Percentiles rank a stretch among this genome's conserved stretches.
Conservation (phyloP, 2,113 vertebrate species). For the Seriola aureovittata region DNA sequence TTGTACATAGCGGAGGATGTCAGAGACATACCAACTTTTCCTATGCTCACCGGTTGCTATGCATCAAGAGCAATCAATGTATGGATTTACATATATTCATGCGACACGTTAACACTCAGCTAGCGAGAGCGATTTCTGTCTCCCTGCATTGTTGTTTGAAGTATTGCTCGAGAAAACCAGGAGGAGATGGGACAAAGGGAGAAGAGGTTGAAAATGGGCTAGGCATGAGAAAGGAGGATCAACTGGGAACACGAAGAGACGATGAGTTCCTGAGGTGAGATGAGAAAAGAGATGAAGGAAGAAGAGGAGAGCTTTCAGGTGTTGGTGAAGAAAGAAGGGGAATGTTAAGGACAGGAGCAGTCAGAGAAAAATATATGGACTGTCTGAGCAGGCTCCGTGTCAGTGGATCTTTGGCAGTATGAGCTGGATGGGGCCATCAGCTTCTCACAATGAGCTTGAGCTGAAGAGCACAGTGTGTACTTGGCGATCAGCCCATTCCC, state of each 20-base stretch:
- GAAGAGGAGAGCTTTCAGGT: background rate
- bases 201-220: slow-evolving; percentile 12
- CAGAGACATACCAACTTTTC: background rate
- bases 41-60: background rate
- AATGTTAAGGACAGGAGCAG: background rate
- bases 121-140: background rate
- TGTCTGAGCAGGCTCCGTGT: slow-evolving; percentile 16
- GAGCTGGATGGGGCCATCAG: background rate
- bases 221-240: background rate
- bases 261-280: slow-evolving; percentile 20
- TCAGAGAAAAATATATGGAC: slow-evolving; percentile 16
- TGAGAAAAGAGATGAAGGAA: background rate
- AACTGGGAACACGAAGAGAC: background rate
- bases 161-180: background rate
- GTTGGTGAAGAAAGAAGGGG: background rate
- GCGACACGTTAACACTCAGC: background rate
- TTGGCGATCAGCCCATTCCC: background rate
- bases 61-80: background rate
- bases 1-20: background rate
- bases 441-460: background rate
- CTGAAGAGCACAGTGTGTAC: background rate
- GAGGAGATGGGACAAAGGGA: background rate
- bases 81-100: background rate
- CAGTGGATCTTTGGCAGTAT: background rate
- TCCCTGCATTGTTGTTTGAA: background rate